Base-by-base conservation (phyloP, 2,113 vertebrate species). In the Cariama cristata region DNA sequence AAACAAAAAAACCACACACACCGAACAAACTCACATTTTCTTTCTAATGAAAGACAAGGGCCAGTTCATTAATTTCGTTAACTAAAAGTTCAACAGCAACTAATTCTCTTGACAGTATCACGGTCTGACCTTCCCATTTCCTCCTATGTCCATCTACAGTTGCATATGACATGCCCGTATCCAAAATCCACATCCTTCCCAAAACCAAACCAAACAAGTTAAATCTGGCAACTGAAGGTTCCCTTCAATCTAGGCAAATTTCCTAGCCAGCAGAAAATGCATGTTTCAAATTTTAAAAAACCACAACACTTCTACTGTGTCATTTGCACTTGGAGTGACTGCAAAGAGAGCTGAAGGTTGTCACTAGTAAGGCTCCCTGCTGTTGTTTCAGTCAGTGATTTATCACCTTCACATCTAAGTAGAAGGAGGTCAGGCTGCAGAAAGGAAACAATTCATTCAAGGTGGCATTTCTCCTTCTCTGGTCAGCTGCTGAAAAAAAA, bases 331-430 rank as follows among this genome's bases (percentile, higher is more conserved):
- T 45, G 33, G 28, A 87, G 60, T 53, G 87, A 95, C 45, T 93
- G 86, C 71, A 85, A 89, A 94, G 76, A 93, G 73, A 87, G 69
- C 59, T 95, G 91, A 96, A 98, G 73, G 47, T 80, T 93, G 82
- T 96, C 97, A 82, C 95, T 98, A 98, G 96, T 96, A 98, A 97
- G 97, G 72, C 91, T 53, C 86, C 96, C 96, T 93, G 96, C 96
- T 97, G 91, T 76, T 95, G 58, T 96, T 97, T 86, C 90, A 89
- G 74, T 74, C 80, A 56, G 60, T 96, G 96, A 98, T 98, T 98
- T 98, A 98, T 98, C 95, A 96, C 91, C 89, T 97, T 96, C 86
- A 55, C 76, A 83, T 94, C 87, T 72, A 85, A 93, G 82, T 40
- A 91, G 94, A n/a, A 97, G 82, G 87, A 94, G 95, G 93, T 96